A percentile compares a stretch with the other conserved stretches of the same genome.
Evolutionary conservation across 2,797 vertebrate species (phyloP).

Genomic region (Decapterus maruadsi): DNA sequence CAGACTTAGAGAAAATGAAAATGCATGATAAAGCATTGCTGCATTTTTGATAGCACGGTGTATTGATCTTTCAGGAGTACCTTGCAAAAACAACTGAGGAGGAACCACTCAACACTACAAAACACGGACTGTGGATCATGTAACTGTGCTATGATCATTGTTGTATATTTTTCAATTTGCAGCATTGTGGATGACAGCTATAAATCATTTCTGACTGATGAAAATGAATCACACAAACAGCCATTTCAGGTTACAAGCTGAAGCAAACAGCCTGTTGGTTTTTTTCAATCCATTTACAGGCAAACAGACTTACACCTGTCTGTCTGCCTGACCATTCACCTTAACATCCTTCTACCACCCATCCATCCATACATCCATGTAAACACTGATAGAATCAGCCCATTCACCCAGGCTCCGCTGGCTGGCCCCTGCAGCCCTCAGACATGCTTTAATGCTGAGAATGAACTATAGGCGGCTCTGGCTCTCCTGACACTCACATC

Average conservation of each 20-base stretch:
- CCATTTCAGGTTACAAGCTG: conserved; percentile 8
- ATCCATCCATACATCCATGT: conserved; percentile 40
- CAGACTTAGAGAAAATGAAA: background rate
- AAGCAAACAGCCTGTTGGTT: conserved; percentile 1
- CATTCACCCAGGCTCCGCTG: conserved; percentile 19
- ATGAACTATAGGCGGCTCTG: conserved; percentile 51
- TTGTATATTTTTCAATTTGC: conserved; percentile 12
- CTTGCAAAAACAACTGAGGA: conserved; percentile 15
- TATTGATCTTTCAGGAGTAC: conserved; percentile 20
- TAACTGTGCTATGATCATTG: conserved; percentile 4
- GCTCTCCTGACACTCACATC: conserved; percentile 25
- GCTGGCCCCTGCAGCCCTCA: conserved; percentile 69
- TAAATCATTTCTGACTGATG: conserved; percentile 16
- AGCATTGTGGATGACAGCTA: conserved; percentile 10
- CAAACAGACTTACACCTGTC: conserved; percentile 13
- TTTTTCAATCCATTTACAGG: conserved; percentile 14
- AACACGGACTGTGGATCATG: background rate
- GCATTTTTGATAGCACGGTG: background rate
- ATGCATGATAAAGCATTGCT: background rate
- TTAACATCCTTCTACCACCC: conserved; percentile 6
- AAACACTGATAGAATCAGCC: conserved; percentile 48
- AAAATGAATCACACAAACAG: background rate
- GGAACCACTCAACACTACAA: conserved; percentile 2
- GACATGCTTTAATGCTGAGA: conserved; percentile 69
- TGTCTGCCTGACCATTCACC: conserved; percentile 13